These are phyloP conservation scores for Holcopasites calliopsidis DNA, from an alignment of 1,140 invertebrate genomes.

Conservation along the genomic window DNA sequence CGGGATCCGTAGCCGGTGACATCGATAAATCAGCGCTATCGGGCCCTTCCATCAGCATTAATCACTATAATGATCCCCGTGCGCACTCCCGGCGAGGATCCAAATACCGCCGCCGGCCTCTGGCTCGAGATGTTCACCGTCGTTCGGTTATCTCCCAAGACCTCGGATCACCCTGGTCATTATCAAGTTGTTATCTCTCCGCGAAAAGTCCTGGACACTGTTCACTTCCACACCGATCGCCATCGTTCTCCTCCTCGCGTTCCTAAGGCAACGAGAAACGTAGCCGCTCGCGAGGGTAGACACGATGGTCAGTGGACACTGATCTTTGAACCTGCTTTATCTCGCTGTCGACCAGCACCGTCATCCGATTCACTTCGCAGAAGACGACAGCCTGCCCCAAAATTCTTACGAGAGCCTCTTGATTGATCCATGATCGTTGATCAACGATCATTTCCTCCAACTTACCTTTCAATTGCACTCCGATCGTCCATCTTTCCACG, in stretches of 20 bases:
- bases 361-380: slow-evolving; percentile 47
- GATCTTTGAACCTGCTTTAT: slow-evolving; percentile 61
- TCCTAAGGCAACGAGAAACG: background rate
- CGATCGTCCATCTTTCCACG: background rate
- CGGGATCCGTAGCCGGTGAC: slow-evolving; percentile 74
- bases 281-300: slow-evolving; percentile 17
- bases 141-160: slow-evolving; percentile 69
- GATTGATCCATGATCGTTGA: too few species aligned
- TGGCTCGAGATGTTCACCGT: slow-evolving; percentile 61
- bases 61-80: slow-evolving; percentile 77
- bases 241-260: background rate
- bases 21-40: slow-evolving; percentile 79
- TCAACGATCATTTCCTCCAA: too few species aligned
- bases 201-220: slow-evolving; percentile 63
- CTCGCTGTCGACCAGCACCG: slow-evolving; percentile 32
- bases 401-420: background rate
- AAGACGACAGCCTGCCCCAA: slow-evolving; percentile 35
- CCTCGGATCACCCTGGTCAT: slow-evolving; percentile 64
- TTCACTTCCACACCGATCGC: slow-evolving; percentile 3
- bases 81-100: slow-evolving; percentile 64
- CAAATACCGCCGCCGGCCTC: slow-evolving; percentile 65
- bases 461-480: background rate
- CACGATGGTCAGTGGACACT: slow-evolving; percentile 45
- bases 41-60: slow-evolving; percentile 76
- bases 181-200: slow-evolving; percentile 71